phyloP scores from a whole-genome alignment of 2,113 vertebrate species.

The Progne subis region DNA sequence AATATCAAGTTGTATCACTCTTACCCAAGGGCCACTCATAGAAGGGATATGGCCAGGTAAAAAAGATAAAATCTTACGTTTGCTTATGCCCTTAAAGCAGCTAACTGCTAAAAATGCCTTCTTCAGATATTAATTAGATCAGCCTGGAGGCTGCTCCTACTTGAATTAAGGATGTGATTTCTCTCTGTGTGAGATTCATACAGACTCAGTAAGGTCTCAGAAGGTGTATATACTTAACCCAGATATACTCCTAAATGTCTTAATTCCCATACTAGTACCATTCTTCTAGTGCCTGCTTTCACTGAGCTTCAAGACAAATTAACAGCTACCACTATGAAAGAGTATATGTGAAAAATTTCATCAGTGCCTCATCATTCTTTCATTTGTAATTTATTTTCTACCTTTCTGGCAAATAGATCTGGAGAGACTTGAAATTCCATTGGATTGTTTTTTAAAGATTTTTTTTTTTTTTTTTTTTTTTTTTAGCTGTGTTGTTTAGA shows the following conservation, averaged over 20 bases:
- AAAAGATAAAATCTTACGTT: neutral
- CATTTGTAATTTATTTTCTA: neutral
- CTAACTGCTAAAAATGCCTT: slow-evolving; percentile 6
- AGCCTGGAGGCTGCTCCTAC: slow-evolving; percentile 4
- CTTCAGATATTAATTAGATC: slow-evolving; percentile 26
- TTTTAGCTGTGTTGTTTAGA: neutral
- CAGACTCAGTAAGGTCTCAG: slow-evolving; percentile 27
- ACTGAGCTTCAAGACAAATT: neutral
- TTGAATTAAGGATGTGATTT: slow-evolving; percentile 12
- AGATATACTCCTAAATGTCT: neutral
- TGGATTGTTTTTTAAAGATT: neutral
- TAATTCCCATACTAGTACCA: neutral
- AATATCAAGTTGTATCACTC: neutral
- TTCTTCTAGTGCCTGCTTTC: neutral
- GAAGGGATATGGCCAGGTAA: neutral
- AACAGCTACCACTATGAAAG: neutral
- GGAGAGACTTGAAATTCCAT: neutral
- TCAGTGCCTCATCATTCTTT: neutral
- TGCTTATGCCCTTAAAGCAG: neutral
- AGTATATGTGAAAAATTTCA: neutral
- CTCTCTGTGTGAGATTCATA: neutral
- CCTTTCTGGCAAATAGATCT: neutral
- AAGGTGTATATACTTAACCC: neutral
- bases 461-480: neutral
- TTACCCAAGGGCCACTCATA: neutral